A percentile compares a stretch with the other conserved stretches of the same genome.
phyloP scores from a whole-genome alignment of 2,888 invertebrate species.

The Lathronympha strigana region DNA sequence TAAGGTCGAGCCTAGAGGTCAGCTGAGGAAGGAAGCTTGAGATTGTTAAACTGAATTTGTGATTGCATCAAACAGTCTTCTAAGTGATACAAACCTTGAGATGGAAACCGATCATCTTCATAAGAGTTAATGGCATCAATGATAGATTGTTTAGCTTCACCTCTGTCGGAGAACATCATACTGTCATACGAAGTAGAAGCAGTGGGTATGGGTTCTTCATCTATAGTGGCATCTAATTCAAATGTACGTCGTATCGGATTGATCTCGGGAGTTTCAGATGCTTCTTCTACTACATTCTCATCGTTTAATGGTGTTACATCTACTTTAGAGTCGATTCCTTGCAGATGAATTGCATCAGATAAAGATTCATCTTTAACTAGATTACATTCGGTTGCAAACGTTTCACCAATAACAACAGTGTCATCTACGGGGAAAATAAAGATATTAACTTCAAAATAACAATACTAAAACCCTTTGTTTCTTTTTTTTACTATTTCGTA shows the following conservation, averaged over 20 bases:
- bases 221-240: background rate
- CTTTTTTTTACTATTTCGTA: background rate
- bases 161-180: constrained; percentile 51
- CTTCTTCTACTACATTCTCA: background rate
- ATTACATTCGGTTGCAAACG: background rate
- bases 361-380: background rate
- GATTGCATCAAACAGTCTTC: too few species aligned
- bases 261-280: background rate
- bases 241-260: background rate
- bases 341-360: background rate
- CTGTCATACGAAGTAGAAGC: constrained; percentile 49
- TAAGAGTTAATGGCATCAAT: constrained; percentile 72
- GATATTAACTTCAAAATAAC: background rate
- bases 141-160: constrained; percentile 66
- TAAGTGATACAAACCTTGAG: constrained; percentile 62
- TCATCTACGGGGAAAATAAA: background rate
- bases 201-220: background rate
- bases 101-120: constrained; percentile 72
- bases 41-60: too few species aligned
- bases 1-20: too few species aligned
- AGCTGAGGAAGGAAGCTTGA: too few species aligned
- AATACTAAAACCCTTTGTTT: background rate
- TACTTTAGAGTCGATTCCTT: constrained; percentile 4
- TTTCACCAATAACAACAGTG: background rate
- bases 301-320: background rate